Percentiles rank a stretch among this genome's conserved stretches.
Evolutionary conservation across 2,888 invertebrate genomes (phyloP).

Genomic region (Cremastobaeus sp.): DNA sequence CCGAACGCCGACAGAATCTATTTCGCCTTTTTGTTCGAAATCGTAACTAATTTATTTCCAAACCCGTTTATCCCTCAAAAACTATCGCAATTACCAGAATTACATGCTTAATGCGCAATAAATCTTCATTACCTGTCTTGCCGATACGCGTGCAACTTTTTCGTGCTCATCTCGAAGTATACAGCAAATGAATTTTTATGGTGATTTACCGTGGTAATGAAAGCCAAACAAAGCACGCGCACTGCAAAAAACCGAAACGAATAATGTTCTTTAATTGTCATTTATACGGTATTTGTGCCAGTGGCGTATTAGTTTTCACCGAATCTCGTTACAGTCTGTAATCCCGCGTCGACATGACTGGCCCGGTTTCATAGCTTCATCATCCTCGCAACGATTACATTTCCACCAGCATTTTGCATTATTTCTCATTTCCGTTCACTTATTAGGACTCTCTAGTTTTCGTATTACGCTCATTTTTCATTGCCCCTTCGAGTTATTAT

Average conservation of each 20-base stretch:
- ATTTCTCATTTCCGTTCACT: constrained; percentile 19
- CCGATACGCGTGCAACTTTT: constrained; percentile 4
- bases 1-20: too few relatives aligned
- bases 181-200: constrained; percentile 37
- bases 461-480: constrained; percentile 7
- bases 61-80: too few relatives aligned
- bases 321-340: constrained; percentile 21
- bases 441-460: constrained; percentile 8
- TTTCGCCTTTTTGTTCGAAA: too few relatives aligned
- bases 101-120: constrained; percentile 4
- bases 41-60: too few relatives aligned
- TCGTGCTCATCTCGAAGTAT: background rate
- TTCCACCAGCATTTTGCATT: constrained; percentile 18
- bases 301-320: constrained; percentile 29
- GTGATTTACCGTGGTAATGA: constrained; percentile 32
- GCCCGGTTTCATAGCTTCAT: constrained; percentile 21
- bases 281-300: constrained; percentile 33
- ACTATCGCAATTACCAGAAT: constrained; percentile 4
- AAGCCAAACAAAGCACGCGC: constrained; percentile 16
- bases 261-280: constrained; percentile 31
- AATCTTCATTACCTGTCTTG: constrained; percentile 11
- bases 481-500: background rate
- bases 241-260: background rate
- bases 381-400: constrained; percentile 14
- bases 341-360: constrained; percentile 17